Conservation (phyloP, 1,140 invertebrate species). For the Aporrectodea caliginosa region DNA sequence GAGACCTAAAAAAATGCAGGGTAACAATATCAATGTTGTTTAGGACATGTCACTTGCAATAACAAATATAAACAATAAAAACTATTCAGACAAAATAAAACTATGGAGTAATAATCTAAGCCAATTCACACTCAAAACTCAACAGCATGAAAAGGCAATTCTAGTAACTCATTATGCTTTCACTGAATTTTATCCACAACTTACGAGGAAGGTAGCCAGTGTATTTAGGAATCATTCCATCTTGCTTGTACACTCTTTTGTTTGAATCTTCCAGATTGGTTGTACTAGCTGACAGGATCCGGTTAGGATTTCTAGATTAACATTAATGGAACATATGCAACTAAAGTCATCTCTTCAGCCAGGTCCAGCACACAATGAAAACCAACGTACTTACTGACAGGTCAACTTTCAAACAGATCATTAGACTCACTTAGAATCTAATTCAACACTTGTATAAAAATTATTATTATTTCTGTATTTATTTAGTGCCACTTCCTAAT, state of each 20-base stretch:
- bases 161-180: too few relatives aligned
- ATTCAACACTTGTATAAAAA: neutral
- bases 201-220: slow-evolving; percentile 55
- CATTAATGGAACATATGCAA: too few relatives aligned
- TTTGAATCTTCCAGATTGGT: slow-evolving; percentile 9
- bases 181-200: slow-evolving; percentile 27
- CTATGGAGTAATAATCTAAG: too few relatives aligned
- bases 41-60: too few relatives aligned
- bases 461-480: neutral
- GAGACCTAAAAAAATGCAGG: too few relatives aligned
- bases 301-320: neutral
- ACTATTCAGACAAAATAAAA: too few relatives aligned
- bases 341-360: too few relatives aligned
- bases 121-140: too few relatives aligned
- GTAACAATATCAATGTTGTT: too few relatives aligned
- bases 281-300: neutral
- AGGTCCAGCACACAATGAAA: neutral
- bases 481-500: too few relatives aligned
- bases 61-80: too few relatives aligned
- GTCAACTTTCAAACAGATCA: neutral
- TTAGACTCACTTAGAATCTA: neutral
- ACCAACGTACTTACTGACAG: neutral
- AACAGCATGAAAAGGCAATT: too few relatives aligned
- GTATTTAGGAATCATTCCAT: slow-evolving; percentile 56
- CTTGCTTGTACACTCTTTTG: slow-evolving; percentile 42